Percentiles rank a stretch among this genome's conserved stretches.
Conservation (phyloP, 23 tunicate genomes). For the Diplosoma virens region DNA sequence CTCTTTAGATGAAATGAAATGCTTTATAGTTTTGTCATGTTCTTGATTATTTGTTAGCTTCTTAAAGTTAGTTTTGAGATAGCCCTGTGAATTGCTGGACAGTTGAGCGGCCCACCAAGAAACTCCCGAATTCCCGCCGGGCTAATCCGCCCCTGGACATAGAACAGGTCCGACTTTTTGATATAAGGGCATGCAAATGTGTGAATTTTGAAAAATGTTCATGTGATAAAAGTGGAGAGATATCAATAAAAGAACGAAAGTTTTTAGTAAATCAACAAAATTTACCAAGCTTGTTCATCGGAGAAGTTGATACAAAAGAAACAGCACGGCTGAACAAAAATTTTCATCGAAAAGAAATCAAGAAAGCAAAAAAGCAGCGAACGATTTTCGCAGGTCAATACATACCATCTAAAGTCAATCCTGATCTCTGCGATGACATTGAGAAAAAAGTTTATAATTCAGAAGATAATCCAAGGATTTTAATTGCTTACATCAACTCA, state of each 20-base stretch:
- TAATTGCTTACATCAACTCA: neutral
- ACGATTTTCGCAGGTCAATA: neutral
- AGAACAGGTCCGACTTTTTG: neutral
- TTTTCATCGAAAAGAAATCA: neutral
- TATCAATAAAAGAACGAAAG: constrained; percentile 1
- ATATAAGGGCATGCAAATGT: constrained; percentile 10
- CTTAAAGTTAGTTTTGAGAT: no score
- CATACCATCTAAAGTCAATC: neutral
- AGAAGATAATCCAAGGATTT: neutral
- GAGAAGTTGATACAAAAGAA: neutral
- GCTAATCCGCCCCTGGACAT: no score
- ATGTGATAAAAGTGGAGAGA: constrained; percentile 5
- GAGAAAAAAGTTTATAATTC: neutral
- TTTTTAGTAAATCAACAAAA: neutral
- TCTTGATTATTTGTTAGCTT: no score
- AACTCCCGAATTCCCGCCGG: no score
- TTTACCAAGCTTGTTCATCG: neutral
- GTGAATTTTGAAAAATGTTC: neutral
- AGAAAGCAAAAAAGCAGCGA: neutral
- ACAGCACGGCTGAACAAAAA: constrained; percentile 6
- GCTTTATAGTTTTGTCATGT: no score
- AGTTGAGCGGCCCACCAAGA: no score
- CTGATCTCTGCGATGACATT: neutral
- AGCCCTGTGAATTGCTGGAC: no score
- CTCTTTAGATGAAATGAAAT: no score